Base-by-base conservation (phyloP, 2,113 vertebrate species). In the Scatophagus argus region DNA sequence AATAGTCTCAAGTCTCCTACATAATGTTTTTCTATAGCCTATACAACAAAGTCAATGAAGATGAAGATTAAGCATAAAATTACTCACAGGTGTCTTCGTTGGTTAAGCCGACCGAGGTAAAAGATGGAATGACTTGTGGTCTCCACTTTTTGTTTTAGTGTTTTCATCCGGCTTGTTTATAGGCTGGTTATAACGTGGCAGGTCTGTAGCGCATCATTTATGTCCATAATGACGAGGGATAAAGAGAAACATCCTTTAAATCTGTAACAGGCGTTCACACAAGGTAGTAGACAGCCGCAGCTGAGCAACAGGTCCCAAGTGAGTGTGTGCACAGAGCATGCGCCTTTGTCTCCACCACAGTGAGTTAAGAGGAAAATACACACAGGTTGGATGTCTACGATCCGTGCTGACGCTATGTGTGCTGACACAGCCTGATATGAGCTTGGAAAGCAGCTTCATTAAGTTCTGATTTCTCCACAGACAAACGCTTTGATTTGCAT, bases 291-390 rank as follows among this genome's bases (percentile, higher is more conserved):
- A n/a, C 21, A 55, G 25, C 23, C 32, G 77, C 72, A 75, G 44
- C 87, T 59, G 66, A 87, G 88, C 88, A 90, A 89, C 85, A 69
- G 52, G 59, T 89, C 81, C 55, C 87, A 81, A 79, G 89, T 88
- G 84, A 73, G 11, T 9, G 55, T 17, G 64, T 6, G 62, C 54
- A 68, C 29, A 0, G 85, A 51, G 89, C 89, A 89, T 90, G 84
- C 80, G 75, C 75, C 17, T 13, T 19, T 17, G n/a, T n/a, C 17
- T 27, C n/a, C 19, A 0, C 36, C 3, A 1, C 62, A 9, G 5
- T n/a, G 27, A 3, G 0, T 0, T n/a, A 13, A 4, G 36, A 70
- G 17, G 47, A 34, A 66, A 63, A 44, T 23, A 54, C 4, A 2
- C 13, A 12, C 5, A 10, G 21, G 56, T 51, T 19, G 32, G n/a